Base-by-base conservation (phyloP, 1,140 invertebrate species). In the Drosophila serrata region DNA sequence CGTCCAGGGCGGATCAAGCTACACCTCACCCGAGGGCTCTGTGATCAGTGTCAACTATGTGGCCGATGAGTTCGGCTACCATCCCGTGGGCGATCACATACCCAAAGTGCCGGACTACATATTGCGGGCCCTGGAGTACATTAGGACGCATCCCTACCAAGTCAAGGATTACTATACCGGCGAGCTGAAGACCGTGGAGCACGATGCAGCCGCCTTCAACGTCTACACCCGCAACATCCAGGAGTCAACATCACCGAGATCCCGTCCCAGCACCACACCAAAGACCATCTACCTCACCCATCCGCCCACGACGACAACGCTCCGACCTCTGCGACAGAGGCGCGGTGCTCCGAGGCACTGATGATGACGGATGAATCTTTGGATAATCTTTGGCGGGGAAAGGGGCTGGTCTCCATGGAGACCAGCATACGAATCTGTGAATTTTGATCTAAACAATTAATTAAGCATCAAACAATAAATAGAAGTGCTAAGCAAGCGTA, bases 41-140 rank as follows among this genome's bases (percentile, higher is more conserved):
- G 92, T 81, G 9, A 93, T 94, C 49, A 86, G 92, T 22, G 79
- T 95, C 0, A 93, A 91, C 31, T 95, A 95, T 85, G 93, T 93
- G 17, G 95, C 95, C 45, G 95, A 95, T 78, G 95, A 95, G 72
- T 95, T 94, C 55, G 95, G 93, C 13, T 94, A 93, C 65, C 92
- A 93, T 72, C 93, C 94, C 6, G 80, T 91, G 0, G 94, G 94
- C 15, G 93, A 94, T n/a, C 93, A 93, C 11, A 93, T 93, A 27
- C 94, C 93, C 39, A 93, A 91, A 48, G 82, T 91, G 12, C 92
- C 92, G 3, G 84, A 86, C 56, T 91, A 92, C 29, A 93, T 93
- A 24, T 29, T 90, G 17, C 74, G 84, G n/a, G 67, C 93, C 1
- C 33, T 95, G 22, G 94, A 93, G 35, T 94, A 93, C 75, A 92